Conservation (phyloP, 1,140 invertebrate species). For the Caerostris extrusa region DNA sequence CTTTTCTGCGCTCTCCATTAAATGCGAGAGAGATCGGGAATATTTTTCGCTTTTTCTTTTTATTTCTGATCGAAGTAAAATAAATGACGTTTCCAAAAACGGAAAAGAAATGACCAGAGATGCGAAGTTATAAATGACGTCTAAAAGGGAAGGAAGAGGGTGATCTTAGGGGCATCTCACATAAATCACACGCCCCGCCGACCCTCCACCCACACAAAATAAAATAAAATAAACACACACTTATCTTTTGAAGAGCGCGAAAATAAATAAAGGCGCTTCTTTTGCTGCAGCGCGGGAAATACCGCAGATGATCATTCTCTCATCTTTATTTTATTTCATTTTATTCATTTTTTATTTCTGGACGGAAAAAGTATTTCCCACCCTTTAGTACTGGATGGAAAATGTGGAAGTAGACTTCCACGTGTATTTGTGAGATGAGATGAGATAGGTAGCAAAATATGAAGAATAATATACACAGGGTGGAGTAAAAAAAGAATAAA, state of each 20-base stretch:
- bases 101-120: too few relatives aligned
- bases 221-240: neutral
- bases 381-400: neutral
- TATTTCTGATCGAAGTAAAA: too few relatives aligned
- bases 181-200: neutral
- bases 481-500: neutral
- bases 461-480: neutral
- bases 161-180: neutral
- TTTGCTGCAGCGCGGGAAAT: neutral
- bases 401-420: neutral
- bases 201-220: neutral
- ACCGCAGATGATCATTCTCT: slow-evolving; percentile 7
- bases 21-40: too few relatives aligned
- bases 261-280: neutral
- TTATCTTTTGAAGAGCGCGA: neutral
- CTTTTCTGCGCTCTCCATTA: too few relatives aligned
- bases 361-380: neutral
- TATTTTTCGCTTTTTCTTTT: too few relatives aligned
- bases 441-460: neutral
- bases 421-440: neutral
- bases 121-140: too few relatives aligned
- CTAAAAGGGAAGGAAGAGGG: neutral
- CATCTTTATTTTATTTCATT: neutral
- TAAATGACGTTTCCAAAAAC: too few relatives aligned
- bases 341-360: too few relatives aligned